Base-by-base conservation (phyloP, 1,140 invertebrate genomes). In the Berghia stephanieae region DNA sequence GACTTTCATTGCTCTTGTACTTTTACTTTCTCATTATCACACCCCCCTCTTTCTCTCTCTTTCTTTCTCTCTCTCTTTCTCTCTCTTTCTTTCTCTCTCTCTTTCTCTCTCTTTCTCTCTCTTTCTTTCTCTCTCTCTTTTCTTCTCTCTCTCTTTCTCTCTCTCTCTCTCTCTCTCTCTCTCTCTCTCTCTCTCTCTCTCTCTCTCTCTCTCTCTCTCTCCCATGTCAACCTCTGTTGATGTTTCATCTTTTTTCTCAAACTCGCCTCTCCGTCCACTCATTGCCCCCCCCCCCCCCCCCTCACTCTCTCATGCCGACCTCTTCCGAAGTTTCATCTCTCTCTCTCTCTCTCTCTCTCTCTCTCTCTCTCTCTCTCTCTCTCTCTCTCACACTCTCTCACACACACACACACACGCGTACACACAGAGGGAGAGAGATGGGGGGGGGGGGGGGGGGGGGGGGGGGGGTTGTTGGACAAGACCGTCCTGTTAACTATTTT, bases 321-420 rank as follows among this genome's bases (percentile, higher is more conserved):
- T 21, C 55, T 4, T 60, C 4, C 5, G 36, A 27, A 13, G 38
- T 42, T n/a, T 27, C 31, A 38, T 44, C 38, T 38, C 38, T 70
- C 38, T 2, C 38, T 42, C 4, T 44, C 43, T 70, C 68, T 70
- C 38, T 31, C 24, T n/a, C n/a, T 57, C n/a, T n/a, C n/a, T n/a
- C n/a, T 60, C 57, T 60, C 57, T 60, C 57, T 52, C 46, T 52
- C 46, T 52, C 46, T 52, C 46, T 52, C 46, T 52, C 46, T 52
- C 46, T 60, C 57, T 60, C 57, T 60, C 21, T 21, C 57, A 0
- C n/a, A n/a, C n/a, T n/a, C n/a, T n/a, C n/a, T n/a, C n/a, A n/a
- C n/a, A n/a, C n/a, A n/a, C n/a, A n/a, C n/a, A n/a, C n/a, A n/a
- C n/a, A n/a, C n/a, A n/a, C n/a, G n/a, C n/a, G n/a, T n/a, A n/a